These are phyloP conservation scores for Protobothrops mucrosquamatus DNA, from an alignment of 2,113 vertebrate genomes.

Conservation along the genomic window DNA sequence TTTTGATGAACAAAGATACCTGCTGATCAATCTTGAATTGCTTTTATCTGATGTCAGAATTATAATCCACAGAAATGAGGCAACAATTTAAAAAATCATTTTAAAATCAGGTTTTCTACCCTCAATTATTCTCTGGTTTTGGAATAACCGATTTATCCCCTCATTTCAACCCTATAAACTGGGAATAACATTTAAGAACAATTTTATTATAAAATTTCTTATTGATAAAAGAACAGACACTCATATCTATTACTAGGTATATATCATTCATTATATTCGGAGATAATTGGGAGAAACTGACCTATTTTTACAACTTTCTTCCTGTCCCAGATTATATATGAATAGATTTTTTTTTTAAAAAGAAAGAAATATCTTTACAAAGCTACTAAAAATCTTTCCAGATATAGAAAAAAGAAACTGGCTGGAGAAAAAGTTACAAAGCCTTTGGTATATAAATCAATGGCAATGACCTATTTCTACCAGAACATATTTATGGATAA, in stretches of 20 bases:
- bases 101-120: not conserved
- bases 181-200: not conserved
- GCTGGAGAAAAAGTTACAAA: conserved; percentile 10
- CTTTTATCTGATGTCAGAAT: not conserved
- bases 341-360: not conserved
- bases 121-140: not conserved
- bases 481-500: conserved; percentile 1
- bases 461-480: not conserved
- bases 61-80: not conserved
- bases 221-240: not conserved
- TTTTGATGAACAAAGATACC: not conserved
- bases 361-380: not conserved
- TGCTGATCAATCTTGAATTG: not conserved
- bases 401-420: conserved; percentile 7
- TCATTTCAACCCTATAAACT: not conserved
- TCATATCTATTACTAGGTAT: not conserved
- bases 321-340: not conserved
- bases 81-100: not conserved
- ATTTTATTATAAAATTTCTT: not conserved
- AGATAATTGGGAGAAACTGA: not conserved
- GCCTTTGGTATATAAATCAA: conserved; percentile 30
- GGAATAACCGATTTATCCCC: not conserved
- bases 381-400: not conserved
- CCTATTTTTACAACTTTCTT: not conserved
- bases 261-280: not conserved